phyloP scores from a whole-genome alignment of 2,113 vertebrate species.

The Orthonyx spaldingii region DNA sequence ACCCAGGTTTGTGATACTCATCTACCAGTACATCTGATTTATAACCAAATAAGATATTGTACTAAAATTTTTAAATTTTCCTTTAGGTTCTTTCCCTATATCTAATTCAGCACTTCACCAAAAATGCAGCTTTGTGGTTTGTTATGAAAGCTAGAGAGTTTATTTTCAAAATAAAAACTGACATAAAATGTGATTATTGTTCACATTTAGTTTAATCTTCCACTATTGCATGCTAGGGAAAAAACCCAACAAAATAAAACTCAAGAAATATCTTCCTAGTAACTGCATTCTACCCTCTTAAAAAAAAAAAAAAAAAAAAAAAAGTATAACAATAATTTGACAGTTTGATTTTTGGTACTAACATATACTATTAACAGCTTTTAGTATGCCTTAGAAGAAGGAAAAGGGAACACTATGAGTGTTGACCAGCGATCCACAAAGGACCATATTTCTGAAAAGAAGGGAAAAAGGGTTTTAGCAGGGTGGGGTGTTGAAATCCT shows the following conservation, averaged over 20 bases:
- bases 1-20: not conserved
- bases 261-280: not conserved
- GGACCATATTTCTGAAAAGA: not conserved
- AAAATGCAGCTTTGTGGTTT: not conserved
- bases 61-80: slow-evolving; percentile 1
- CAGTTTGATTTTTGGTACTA: not conserved
- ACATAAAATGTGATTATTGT: not conserved
- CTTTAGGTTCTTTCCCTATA: not conserved
- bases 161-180: not conserved
- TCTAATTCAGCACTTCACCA: not conserved
- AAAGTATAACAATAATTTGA: not conserved
- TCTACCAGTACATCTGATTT: slow-evolving; percentile 22
- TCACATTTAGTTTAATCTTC: not conserved
- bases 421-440: not conserved
- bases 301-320: not conserved
- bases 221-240: not conserved
- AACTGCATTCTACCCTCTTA: accelerated
- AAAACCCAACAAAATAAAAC: not conserved
- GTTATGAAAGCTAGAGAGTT: not conserved
- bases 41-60: not conserved
- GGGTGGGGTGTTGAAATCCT: accelerated
- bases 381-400: not conserved
- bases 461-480: accelerated
- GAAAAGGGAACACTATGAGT: not conserved
- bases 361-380: not conserved